These are phyloP conservation scores for Rhysida immarginata DNA, from an alignment of 1,140 invertebrate species.

Conservation along the genomic window DNA sequence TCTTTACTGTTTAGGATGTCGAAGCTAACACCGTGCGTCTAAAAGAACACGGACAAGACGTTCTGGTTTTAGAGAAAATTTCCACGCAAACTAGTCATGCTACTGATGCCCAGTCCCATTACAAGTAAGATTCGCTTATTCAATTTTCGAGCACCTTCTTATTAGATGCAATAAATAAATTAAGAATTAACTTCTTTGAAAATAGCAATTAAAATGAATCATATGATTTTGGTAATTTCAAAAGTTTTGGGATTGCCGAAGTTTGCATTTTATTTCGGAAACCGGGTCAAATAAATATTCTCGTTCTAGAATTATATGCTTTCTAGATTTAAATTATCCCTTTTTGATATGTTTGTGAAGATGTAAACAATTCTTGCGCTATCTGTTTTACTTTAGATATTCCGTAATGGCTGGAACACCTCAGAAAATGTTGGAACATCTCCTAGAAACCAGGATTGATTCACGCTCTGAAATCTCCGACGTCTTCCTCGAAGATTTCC, in stretches of 20 bases:
- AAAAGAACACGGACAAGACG: conserved; percentile 75
- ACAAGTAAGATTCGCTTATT: conserved; percentile 48
- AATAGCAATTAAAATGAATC: too few species aligned
- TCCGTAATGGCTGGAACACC: conserved; percentile 77
- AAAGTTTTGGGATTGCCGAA: too few species aligned
- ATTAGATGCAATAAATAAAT: too few species aligned
- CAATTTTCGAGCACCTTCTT: too few species aligned
- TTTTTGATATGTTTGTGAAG: too few species aligned
- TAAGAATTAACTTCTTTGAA: too few species aligned
- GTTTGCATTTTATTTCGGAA: too few species aligned
- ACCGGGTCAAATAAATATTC: too few species aligned
- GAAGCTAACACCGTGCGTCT: conserved; percentile 75
- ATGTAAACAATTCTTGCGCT: too few species aligned
- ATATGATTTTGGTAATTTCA: too few species aligned
- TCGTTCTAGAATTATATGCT: too few species aligned
- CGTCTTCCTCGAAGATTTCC: conserved; percentile 67
- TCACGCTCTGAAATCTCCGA: conserved; percentile 36
- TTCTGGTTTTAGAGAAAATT: conserved; percentile 65
- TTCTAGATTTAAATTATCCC: too few species aligned
- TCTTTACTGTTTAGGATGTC: conserved; percentile 43
- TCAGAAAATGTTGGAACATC: conserved; percentile 72
- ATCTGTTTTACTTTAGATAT: conserved; percentile 41
- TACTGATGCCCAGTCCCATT: conserved; percentile 36
- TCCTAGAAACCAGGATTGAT: conserved; percentile 63
- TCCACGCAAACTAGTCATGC: conserved; percentile 22